Evolutionary conservation across 2,888 invertebrate species (phyloP), one percentile per base, ranked within the genome.

Genomic region (Tetrapedia diversipes): DNA sequence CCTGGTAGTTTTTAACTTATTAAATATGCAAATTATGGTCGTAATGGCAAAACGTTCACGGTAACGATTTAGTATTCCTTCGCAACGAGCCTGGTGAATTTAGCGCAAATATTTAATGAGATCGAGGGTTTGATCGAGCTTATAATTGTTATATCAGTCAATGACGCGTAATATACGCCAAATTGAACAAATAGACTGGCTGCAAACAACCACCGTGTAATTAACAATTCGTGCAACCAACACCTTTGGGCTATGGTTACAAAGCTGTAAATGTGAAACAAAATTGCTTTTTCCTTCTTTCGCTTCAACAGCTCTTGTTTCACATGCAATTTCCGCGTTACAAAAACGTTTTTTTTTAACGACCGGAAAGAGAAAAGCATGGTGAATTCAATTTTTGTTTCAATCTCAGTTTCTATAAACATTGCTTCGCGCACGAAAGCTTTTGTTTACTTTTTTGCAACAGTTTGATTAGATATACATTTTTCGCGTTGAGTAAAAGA

Each of bases 161-260:
- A 39, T 63, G 54, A 43, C 24, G 56, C 27, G 47, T 22, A 27
- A 19, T 32, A 32, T 45, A 24, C 49, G 43, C 19, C 49, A 41
- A 32, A 22, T 22, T 11, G 54, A 32, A 56, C 63, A 69, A 69
- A 73, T 69, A 57, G 49, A 73, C 32, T 41, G 56, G 49, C 27
- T 41, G 68, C 39, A 47, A 60, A 47, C 39, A 37, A 45, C 37
- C 22, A n/a, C n/a, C 2, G 41, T 43, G 43, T 41, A 27, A 51
- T 51, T 32, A 32, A 34, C n/a, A 57, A 53, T 57, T 29, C 49
- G 32, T 41, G 10, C 34, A 56, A 22, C 24, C 22, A 39, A 37
- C 32, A 29, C 14, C 19, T 11, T 43, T 16, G 16, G 22, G 8
- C 22, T 14, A 7, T 7, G 19, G 8, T 22, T 22, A 34, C 34